Evolutionary conservation across 2,113 vertebrate genomes (phyloP), one percentile per base, ranked within the genome.

Genomic region (Lepisosteus osseus): DNA sequence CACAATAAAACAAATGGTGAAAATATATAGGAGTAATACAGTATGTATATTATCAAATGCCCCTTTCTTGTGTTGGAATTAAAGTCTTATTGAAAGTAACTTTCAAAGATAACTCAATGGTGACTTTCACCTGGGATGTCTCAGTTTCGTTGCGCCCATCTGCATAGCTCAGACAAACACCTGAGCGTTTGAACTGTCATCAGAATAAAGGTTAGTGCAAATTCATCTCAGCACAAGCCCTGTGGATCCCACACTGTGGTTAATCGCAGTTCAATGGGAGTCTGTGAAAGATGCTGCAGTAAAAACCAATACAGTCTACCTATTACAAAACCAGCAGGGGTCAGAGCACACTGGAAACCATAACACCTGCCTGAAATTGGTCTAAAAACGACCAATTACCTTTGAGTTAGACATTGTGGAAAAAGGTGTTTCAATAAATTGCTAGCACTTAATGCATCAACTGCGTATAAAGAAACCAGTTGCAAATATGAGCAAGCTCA

Each of bases 381-480:
- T 88, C 86, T 84, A 79, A 89, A 92, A 90, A 92, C 90, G 87
- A 91, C 85, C 90, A 91, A 88, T 90, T 91, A 91, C 88, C 86
- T 69, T 79, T 86, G 82, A 81, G 83, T 72, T 87, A 84, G 81
- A 79, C 77, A 78, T 84, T 70, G 77, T 74, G 84, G 85, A 42
- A 54, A 67, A 61, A 15, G 84, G 77, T 76, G 72, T 77, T 77
- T 84, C 56, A 82, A 81, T 86, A 86, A 86, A 74, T 62, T 86
- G 81, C 82, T 85, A 86, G 85, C 86, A 88, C 85, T 89, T 90
- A 90, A 90, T 90, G 87, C 82, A 85, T 79, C 87, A 84, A 71
- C 72, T 84, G 87, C 84, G 74, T 85, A 82, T 84, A 85, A 84
- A 88, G 82, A 87, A 88, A 88, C 81, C 78, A 82, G 80, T 76